Base-by-base conservation (phyloP, 2,797 vertebrate species). In the Brotula barbata region DNA sequence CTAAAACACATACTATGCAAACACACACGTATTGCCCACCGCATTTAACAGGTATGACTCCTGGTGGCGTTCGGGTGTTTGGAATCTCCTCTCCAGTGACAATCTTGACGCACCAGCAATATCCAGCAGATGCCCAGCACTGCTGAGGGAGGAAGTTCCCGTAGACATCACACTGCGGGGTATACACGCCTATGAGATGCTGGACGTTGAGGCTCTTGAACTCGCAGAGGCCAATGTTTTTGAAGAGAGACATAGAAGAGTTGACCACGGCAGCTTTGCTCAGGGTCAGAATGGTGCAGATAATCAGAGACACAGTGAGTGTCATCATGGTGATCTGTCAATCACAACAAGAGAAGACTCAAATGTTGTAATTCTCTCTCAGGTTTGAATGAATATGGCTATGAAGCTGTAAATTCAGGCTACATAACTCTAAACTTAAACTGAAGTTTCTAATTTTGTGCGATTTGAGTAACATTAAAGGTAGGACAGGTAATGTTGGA, bases 71-170 rank as follows among this genome's bases (percentile, higher is more conserved):
- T 10, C 5, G 37, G 0, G 73, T 81, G 36, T 42, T 14, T 0
- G 40, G 45, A 1, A 77, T 17, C 47, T 47, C 58, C 1, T 31
- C 4, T 16, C 83, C 80, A 0, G 8, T 75, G 11, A 11, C 0
- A 25, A 39, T 0, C n/a, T 75, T 1, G 4, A 85, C 83, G 0
- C 66, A 74, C 75, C 80, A 85, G 64, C 71, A 81, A 54, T 28
- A 53, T 0, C 58, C 71, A 0, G 57, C 22, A 0, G 61, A 52
- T 0, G 0, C 6, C 0, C 1, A 79, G 58, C 73, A 81, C 66
- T 85, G 83, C 36, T 5, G 40, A 0, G 64, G 60, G 0, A 50
- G 16, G 63, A 67, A 85, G 8, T 79, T 67, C 5, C 83, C 80
- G 0, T 40, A 0, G 0, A 0, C 0, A 19, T 82, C 73, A 9